Evolutionary conservation across 2,888 invertebrate genomes (phyloP).

Genomic region (Melangyna quadrimaculata): DNA sequence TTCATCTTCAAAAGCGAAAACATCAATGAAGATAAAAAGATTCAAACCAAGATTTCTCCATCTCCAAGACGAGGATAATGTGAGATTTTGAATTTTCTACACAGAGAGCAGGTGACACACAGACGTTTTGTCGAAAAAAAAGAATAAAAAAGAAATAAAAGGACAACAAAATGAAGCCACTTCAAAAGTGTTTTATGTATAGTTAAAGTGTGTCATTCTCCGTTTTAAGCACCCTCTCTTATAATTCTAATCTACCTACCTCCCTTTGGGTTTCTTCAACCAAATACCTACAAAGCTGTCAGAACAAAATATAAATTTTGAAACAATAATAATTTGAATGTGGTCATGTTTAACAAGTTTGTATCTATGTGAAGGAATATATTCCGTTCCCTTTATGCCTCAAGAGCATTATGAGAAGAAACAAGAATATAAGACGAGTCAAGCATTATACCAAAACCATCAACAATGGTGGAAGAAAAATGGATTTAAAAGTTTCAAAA

Average conservation of each 20-base stretch:
- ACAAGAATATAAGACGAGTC: background rate
- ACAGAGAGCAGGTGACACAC: constrained; percentile 39
- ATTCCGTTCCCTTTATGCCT: background rate
- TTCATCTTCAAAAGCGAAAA: background rate
- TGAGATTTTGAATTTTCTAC: background rate
- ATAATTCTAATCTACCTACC: background rate
- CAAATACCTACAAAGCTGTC: constrained; percentile 11
- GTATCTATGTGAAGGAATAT: no score
- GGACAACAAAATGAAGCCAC: constrained; percentile 51
- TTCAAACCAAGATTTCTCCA: background rate
- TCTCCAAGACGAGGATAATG: background rate
- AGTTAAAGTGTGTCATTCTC: constrained; percentile 38
- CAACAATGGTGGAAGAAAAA: background rate
- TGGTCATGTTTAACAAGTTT: constrained; percentile 25
- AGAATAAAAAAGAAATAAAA: background rate
- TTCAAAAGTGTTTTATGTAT: constrained; percentile 45
- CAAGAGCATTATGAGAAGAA: background rate
- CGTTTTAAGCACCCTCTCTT: background rate
- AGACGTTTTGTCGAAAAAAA: background rate
- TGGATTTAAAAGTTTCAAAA: constrained; percentile 9
- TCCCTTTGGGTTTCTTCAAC: background rate
- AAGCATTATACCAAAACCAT: no score
- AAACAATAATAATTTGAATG: constrained; percentile 30
- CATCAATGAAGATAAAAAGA: background rate
- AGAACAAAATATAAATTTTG: background rate